Evolutionary conservation across 1,140 invertebrate genomes (phyloP), one percentile per base, ranked within the genome.

Genomic region (Pseudachorutes palmiensis): DNA sequence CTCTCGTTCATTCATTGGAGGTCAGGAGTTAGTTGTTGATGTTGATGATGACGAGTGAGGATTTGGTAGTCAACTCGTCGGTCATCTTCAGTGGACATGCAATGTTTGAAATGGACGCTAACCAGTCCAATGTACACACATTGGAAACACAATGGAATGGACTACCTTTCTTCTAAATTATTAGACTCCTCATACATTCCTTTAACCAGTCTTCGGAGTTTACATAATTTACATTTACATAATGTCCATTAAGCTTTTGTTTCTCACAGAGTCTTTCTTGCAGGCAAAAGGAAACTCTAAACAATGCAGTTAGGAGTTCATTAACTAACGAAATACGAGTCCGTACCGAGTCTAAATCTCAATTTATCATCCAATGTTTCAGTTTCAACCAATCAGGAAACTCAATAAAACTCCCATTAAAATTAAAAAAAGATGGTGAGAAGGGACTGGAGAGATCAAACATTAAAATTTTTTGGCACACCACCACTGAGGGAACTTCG

Each of bases 381-480:
- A 55, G 51, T 24, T 55, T 12, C 9, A 9, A 16, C 51, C 51
- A 55, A 55, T 12, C 51, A 55, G 51, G 24, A 22, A 12, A 12
- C 24, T 22, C 51, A 55, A 55, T 55, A 55, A 55, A 55, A 55
- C 51, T 55, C 12, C 51, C 51, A 55, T 55, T 55, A 55, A 26
- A 55, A 55, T 5, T 45, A 12, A 45, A 12, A 12, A 45, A n/a
- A n/a, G n/a, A n/a, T n/a, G n/a, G n/a, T n/a, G n/a, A n/a, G n/a
- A n/a, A n/a, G n/a, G n/a, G n/a, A n/a, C n/a, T n/a, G n/a, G n/a
- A n/a, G n/a, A n/a, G n/a, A n/a, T n/a, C n/a, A n/a, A n/a, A n/a
- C n/a, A n/a, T n/a, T n/a, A n/a, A n/a, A n/a, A n/a, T n/a, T n/a
- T n/a, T n/a, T n/a, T n/a, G n/a, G n/a, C n/a, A n/a, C n/a, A n/a